A percentile compares a stretch with the other conserved stretches of the same genome.
phyloP scores from a whole-genome alignment of 2,797 vertebrate genomes.

The Setipinna tenuifilis region DNA sequence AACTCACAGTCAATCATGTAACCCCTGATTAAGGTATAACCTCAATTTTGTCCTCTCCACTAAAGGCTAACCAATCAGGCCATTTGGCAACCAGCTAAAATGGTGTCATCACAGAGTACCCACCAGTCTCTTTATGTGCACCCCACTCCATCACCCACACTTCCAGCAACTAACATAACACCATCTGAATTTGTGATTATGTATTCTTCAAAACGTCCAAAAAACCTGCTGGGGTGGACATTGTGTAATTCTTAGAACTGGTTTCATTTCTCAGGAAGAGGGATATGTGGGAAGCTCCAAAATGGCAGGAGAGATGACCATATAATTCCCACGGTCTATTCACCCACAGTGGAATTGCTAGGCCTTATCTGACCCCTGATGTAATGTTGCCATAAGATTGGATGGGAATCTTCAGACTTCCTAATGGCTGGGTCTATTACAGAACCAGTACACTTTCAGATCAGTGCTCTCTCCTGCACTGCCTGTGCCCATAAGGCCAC shows the following conservation, averaged over 20 bases:
- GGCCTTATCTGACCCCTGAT: background rate
- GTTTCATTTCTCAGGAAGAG: constrained; percentile 2
- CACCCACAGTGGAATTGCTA: background rate
- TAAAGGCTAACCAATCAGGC: background rate
- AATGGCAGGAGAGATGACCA: background rate
- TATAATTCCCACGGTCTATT: background rate
- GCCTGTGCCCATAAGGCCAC: too few relatives aligned
- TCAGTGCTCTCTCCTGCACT: background rate
- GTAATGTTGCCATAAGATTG: background rate
- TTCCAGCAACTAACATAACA: background rate
- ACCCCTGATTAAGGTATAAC: background rate
- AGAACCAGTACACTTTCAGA: background rate
- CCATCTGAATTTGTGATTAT: background rate
- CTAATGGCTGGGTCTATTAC: background rate
- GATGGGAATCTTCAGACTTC: background rate
- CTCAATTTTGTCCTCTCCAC: background rate
- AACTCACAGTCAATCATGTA: background rate
- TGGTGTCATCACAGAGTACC: background rate
- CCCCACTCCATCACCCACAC: background rate
- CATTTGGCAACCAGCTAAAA: background rate
- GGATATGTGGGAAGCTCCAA: background rate
- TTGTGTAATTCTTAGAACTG: background rate
- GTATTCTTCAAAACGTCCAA: background rate
- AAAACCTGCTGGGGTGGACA: background rate
- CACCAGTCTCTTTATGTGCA: background rate